Base-by-base conservation (phyloP, 2,797 vertebrate species). In the Florisuga fusca region DNA sequence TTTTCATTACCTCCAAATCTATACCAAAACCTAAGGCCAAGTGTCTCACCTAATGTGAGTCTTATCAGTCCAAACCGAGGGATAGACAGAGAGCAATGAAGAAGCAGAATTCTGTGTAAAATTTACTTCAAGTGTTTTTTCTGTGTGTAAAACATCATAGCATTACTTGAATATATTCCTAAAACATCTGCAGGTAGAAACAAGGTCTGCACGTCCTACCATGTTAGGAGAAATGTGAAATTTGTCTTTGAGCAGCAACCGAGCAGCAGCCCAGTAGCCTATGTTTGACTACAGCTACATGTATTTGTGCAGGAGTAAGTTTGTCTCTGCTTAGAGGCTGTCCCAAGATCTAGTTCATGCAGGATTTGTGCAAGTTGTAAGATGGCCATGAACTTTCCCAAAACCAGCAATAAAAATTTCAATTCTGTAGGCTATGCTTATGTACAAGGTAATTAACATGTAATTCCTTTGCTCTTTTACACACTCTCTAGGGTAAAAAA, bases 381-480 rank as follows among this genome's bases (percentile, higher is more conserved):
- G 31, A 59, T 1, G 8, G 12, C 12, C 6, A 0, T 66, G 54
- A 89, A 67, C 13, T 48, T 94, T 54, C 69, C 86, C 73, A 58
- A 76, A 64, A 15, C 4, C 18, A 75, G 71, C 63, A 89, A 74
- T 93, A 93, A 94, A 34, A 22, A 18, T 90, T 94, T 93, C 25
- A 87, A 79, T 97, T 81, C 94, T 84, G 54, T 85, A 66, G 66
- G 25, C 59, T 84, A 15, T 78, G 66, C 26, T 71, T 91, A 94
- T 58, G 6, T 95, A 53, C 34, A 54, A 74, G 41, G 50, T 66
- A 91, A 38, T 91, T 96, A 90, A 67, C 54, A 15, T 68, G 53
- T 33, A 74, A 83, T 92, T 90, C 63, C 50, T 79, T 27, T 61
- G 34, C 18, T 66, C 50, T 95, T 97, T 92, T 95, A 48, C 76